A percentile compares a stretch with the other conserved stretches of the same genome.
Conservation (phyloP, 2,888 invertebrate species). For the Sialis lutaria region DNA sequence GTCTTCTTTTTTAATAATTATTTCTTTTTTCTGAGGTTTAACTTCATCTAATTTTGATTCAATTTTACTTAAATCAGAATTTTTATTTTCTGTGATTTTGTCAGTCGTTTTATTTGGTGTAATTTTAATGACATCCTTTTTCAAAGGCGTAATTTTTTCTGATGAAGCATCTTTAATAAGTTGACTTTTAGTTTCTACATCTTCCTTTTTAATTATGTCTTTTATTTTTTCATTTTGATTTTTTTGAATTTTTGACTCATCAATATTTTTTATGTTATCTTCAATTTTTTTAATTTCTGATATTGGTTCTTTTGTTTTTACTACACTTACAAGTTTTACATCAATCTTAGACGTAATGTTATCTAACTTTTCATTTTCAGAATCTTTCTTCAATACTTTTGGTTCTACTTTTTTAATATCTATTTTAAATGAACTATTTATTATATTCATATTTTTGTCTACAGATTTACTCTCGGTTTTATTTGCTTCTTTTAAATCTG, state of each 20-base stretch:
- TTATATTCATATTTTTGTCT: neutral
- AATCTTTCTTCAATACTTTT: neutral
- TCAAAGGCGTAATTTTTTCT: neutral
- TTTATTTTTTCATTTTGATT: conserved; percentile 15
- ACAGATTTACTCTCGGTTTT: neutral
- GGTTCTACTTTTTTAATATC: neutral
- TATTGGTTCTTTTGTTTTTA: conserved; percentile 10
- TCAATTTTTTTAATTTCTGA: conserved; percentile 3
- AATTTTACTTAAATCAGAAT: too few species aligned
- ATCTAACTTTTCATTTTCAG: neutral
- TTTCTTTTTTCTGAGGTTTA: too few species aligned
- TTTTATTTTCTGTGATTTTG: too few species aligned
- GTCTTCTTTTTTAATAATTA: too few species aligned
- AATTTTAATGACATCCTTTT: neutral
- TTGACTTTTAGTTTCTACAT: conserved; percentile 1
- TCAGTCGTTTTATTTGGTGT: too few species aligned
- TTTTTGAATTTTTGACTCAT: conserved; percentile 18
- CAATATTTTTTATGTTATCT: conserved; percentile 3
- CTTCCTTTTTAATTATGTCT: neutral
- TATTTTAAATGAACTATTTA: neutral
- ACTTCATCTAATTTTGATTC: too few species aligned
- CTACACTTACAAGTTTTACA: conserved; percentile 4
- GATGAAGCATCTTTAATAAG: neutral
- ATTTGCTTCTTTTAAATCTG: neutral
- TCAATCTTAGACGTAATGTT: neutral